Evolutionary conservation across 2,797 vertebrate species (phyloP), one percentile per base, ranked within the genome.

Genomic region (Thripadectes ignobilis): DNA sequence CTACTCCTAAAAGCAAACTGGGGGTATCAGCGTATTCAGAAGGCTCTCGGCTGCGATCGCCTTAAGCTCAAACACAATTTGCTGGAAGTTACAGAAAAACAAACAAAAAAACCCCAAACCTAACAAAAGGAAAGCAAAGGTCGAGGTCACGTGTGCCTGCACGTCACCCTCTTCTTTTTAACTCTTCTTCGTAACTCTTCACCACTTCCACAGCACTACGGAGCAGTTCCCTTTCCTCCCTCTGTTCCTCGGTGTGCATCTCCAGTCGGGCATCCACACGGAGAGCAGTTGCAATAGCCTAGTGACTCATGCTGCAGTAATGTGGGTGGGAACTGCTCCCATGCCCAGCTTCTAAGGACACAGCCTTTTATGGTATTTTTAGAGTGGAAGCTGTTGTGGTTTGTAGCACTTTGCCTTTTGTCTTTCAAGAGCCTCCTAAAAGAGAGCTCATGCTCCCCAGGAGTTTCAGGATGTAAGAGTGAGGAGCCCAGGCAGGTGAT

Each of bases 331-430:
- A 96, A 74, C 81, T 65, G 86, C 86, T 96, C 85, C 93, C 81
- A 92, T 95, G 96, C 93, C 94, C 93, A 81, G 79, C 62, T 95
- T 79, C 52, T 88, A 84, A 93, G 96, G 93, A 96, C 91, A 54
- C 51, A 77, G 95, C 97, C 97, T 97, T 97, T 97, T 97, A 97
- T 97, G 97, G 97, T 93, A 77, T 95, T 97, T 96, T 95, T 69
- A 93, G 85, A 71, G 72, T 76, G 85, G 85, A 96, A 89, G 81
- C 57, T 45, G 69, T 49, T 85, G 84, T 73, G 55, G 71, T 88
- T 93, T 73, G 80, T 65, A 94, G 80, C 61, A 88, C 75, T 95
- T 85, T 2, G 86, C 45, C 45, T 87, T 93, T 73, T 72, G 45
- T 80, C 79, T 88, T 55, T 41, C 83, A 67, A 48, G 6, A 86